Evolutionary conservation across 2,888 invertebrate genomes (phyloP).

Genomic region (Ennomos erosarius): DNA sequence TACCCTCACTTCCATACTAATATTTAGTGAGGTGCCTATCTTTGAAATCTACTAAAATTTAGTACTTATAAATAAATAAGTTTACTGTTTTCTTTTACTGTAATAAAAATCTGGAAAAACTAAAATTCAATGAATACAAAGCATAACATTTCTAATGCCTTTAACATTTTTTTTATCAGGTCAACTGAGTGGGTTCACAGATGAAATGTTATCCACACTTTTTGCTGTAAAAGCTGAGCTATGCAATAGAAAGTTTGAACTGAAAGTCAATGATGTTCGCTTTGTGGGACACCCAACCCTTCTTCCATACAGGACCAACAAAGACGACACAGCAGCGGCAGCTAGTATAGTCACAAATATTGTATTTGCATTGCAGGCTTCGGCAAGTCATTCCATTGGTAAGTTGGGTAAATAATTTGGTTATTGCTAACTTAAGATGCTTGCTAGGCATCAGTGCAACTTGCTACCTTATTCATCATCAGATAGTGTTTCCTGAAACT

Average conservation of each 20-base stretch:
- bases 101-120: too few relatives aligned
- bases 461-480: too few relatives aligned
- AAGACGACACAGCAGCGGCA: slow-evolving; percentile 88
- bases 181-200: slow-evolving; percentile 90
- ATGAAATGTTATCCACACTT: slow-evolving; percentile 94
- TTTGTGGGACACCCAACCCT: slow-evolving; percentile 97
- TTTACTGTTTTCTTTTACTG: too few relatives aligned
- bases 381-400: slow-evolving; percentile 95
- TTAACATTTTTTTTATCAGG: slow-evolving; percentile 58
- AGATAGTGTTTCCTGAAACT: too few relatives aligned
- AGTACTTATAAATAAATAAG: too few relatives aligned
- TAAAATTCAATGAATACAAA: too few relatives aligned
- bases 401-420: slow-evolving; percentile 40
- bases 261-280: slow-evolving; percentile 97
- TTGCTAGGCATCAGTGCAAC: too few relatives aligned
- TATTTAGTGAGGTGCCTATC: too few relatives aligned
- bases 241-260: slow-evolving; percentile 95
- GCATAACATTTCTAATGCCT: too few relatives aligned
- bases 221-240: slow-evolving; percentile 96
- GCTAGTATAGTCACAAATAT: slow-evolving; percentile 93
- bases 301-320: slow-evolving; percentile 88
- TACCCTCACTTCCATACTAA: too few relatives aligned
- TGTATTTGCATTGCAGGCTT: slow-evolving; percentile 96
- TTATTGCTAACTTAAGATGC: too few relatives aligned
- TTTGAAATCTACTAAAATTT: too few relatives aligned